These are phyloP conservation scores for Candidula unifasciata DNA, from an alignment of 2,888 invertebrate species.

Conservation along the genomic window DNA sequence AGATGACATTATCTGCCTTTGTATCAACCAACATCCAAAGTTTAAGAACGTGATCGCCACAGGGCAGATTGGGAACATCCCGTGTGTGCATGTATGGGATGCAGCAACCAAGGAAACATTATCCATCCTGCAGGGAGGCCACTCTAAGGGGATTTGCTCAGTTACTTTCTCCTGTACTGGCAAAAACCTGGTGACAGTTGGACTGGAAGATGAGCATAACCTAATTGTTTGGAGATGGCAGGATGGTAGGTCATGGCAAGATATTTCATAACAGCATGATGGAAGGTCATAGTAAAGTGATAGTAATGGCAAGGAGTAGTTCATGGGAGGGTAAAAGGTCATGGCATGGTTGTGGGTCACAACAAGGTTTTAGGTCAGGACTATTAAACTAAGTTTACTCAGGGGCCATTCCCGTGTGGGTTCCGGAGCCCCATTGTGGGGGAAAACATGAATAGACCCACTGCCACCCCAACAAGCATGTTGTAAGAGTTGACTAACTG, in stretches of 20 bases:
- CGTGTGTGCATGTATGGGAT: slow-evolving; percentile 77
- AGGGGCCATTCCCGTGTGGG: too few species aligned
- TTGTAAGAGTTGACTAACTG: too few species aligned
- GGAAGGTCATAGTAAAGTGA: too few species aligned
- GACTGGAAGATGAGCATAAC: slow-evolving; percentile 74
- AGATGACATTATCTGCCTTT: slow-evolving; percentile 78
- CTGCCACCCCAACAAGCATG: too few species aligned
- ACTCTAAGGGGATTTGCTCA: slow-evolving; percentile 75
- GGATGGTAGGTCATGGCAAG: slow-evolving; percentile 69
- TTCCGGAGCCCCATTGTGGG: too few species aligned
- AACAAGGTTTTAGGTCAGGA: too few species aligned
- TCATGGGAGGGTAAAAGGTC: too few species aligned
- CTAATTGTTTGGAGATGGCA: slow-evolving; percentile 78
- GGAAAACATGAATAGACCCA: too few species aligned
- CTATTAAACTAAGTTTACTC: too few species aligned
- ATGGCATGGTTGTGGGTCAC: too few species aligned
- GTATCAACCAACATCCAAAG: slow-evolving; percentile 77
- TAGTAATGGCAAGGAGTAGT: too few species aligned
- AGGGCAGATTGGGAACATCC: slow-evolving; percentile 77
- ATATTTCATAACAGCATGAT: too few species aligned
- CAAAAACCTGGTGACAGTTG: slow-evolving; percentile 76
- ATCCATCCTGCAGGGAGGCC: slow-evolving; percentile 73
- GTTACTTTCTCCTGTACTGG: slow-evolving; percentile 78
- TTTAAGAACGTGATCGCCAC: slow-evolving; percentile 76
- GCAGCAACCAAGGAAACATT: slow-evolving; percentile 74